These are phyloP conservation scores for Papilio helenus DNA, from an alignment of 1,140 invertebrate genomes.

Conservation along the genomic window DNA sequence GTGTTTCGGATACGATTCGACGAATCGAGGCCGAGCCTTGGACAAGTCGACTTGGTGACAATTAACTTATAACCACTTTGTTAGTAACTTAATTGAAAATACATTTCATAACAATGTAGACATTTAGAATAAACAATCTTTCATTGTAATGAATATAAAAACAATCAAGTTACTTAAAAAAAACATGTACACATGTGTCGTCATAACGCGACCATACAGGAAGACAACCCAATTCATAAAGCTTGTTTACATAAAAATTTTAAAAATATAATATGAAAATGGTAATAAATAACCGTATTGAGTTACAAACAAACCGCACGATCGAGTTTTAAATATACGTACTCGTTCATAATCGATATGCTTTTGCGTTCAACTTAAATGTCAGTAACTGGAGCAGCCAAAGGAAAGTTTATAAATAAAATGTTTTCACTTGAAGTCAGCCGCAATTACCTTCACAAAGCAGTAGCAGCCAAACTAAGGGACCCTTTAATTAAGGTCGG, in stretches of 20 bases:
- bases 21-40: conserved; percentile 3
- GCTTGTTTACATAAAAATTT: conserved; percentile 7
- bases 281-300: conserved; percentile 18
- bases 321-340: conserved; percentile 35
- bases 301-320: conserved; percentile 26
- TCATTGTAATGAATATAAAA: neutral
- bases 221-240: conserved; percentile 16
- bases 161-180: neutral
- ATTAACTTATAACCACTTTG: neutral
- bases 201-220: conserved; percentile 8
- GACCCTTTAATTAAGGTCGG: conserved; percentile 72
- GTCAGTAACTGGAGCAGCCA: conserved; percentile 72
- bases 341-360: conserved; percentile 32
- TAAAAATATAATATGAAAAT: conserved; percentile 20
- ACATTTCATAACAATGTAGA: neutral
- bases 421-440: conserved; percentile 72
- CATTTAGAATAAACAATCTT: neutral
- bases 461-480: conserved; percentile 49
- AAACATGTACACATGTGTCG: neutral
- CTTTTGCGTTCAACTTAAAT: conserved; percentile 52
- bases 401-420: conserved; percentile 72
- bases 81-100: neutral
- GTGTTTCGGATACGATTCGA: neutral
- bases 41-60: conserved; percentile 1
- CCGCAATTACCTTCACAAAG: conserved; percentile 67